Evolutionary conservation across 1,140 invertebrate species (phyloP), one percentile per base, ranked within the genome.

Genomic region (Plectrocnemia conspersa): DNA sequence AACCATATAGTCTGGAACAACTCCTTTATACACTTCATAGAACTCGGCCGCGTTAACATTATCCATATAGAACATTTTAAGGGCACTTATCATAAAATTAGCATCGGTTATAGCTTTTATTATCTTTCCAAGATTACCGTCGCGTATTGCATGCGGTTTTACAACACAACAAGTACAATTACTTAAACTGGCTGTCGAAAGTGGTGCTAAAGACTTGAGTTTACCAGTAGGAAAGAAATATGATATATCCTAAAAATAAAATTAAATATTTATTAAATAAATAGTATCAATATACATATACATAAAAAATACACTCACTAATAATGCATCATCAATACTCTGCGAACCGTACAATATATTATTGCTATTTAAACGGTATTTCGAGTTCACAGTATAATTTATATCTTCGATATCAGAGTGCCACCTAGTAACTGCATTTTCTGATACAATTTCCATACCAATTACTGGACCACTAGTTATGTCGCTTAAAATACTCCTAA

Each of bases 11-110:
- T 93, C 89, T 5, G 81, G 78, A 7, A 93, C 77, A 50, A 94
- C 84, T n/a, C 88, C 88, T 71, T 92, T 92, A 68, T 97, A 97
- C 11, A 96, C 84, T 77, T 96, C 92, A 67, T 88, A 83, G 75
- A 97, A 95, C 71, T 95, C 90, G 65, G 90, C 88, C 21, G 88
- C 89, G 71, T 92, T 87, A 2, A 83, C 76, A 61, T 82, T 79
- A 58, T 88, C 87, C 62, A 95, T 74, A 58, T 84, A 76, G 63
- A 88, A 83, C 80, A 90, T 84, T 67, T 88, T 82, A 25, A 93
- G 71, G 3, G 87, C 89, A 2, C 85, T 84, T 11, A 97, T 82
- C 33, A 80, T 75, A 65, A 87, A 96, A 5, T 83, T 83, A 35
- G 79, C 80, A 44, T 85, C 80, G 38, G 82, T 77, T 57, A 96